Evolutionary conservation across 2,113 vertebrate genomes (phyloP), one percentile per base, ranked within the genome.

Genomic region (Platichthys flesus): DNA sequence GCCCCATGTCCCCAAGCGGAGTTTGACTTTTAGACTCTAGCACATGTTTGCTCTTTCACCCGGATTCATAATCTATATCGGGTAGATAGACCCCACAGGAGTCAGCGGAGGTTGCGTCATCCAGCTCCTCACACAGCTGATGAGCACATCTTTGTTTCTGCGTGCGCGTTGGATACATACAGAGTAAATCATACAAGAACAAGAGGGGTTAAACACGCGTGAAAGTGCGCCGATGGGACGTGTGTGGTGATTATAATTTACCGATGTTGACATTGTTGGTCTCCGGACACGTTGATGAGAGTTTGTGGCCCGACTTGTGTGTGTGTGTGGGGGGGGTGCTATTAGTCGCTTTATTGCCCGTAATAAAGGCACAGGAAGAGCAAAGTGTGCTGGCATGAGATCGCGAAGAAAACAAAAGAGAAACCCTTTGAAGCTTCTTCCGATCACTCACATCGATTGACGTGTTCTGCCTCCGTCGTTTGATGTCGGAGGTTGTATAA

Each of bases 341-440:
- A 67, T 76, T 85, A 76, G 74, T 73, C 21, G 4, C 45, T 92
- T 92, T 91, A 93, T 86, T 57, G 55, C 59, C 79, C 18, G 20
- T 71, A 80, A 82, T 93, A 93, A 94, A 92, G 28, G 63, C 69
- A 60, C 75, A 85, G 78, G 67, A 68, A 54, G 66, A 78, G 75
- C 64, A 78, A 45, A 75, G 76, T 78, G 86, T 79, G 87, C 81
- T 85, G 87, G 82, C 83, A 84, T 79, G 90, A 73, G 82, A 76
- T 73, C 79, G 71, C 21, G 65, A 75, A 77, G 37, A 65, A 68
- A 81, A 81, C 23, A 74, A 74, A 40, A 5, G 9, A 28, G 26
- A 52, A 72, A 51, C 24, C 67, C 83, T 93, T 89, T 92, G 88
- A 92, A 87, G 85, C 13, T 65, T 45, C 86, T 93, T 94, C 91